These are phyloP conservation scores for Colossoma macropomum DNA, from an alignment of 2,113 vertebrate genomes.

Conservation along the genomic window DNA sequence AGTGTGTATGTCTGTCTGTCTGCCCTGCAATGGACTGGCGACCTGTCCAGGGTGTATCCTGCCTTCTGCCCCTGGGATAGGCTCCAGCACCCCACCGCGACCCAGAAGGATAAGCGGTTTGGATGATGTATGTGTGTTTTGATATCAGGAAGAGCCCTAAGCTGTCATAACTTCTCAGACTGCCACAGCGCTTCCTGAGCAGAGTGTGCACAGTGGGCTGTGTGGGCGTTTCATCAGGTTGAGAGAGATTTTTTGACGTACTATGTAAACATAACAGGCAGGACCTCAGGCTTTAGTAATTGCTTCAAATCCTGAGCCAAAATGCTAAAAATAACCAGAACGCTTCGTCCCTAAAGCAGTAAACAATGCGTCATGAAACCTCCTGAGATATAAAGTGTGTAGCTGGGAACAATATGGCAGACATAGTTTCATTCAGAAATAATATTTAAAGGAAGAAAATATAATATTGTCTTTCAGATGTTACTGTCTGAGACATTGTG, in stretches of 20 bases:
- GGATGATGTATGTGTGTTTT: not conserved
- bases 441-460: not conserved
- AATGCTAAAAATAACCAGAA: constrained; percentile 53
- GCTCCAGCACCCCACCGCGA: too few relatives aligned
- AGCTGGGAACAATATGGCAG: constrained; percentile 16
- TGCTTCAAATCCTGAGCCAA: constrained; percentile 25
- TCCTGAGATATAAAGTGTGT: not conserved
- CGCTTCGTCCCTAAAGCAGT: constrained; percentile 43
- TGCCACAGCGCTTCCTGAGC: not conserved
- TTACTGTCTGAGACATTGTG: not conserved
- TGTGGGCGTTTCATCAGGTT: constrained; percentile 4
- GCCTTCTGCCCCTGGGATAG: too few relatives aligned
- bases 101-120: too few relatives aligned
- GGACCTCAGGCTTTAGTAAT: constrained; percentile 26
- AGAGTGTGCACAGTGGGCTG: not conserved
- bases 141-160: not conserved
- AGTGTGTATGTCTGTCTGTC: too few relatives aligned
- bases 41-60: too few relatives aligned
- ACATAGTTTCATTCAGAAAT: constrained; percentile 31
- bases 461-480: not conserved
- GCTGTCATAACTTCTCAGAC: not conserved
- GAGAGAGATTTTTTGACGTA: not conserved
- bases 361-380: constrained; percentile 37
- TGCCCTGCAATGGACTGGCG: too few relatives aligned
- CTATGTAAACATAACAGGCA: constrained; percentile 34